A percentile compares a stretch with the other conserved stretches of the same genome.
Evolutionary conservation across 2,888 invertebrate species (phyloP).

Genomic region (Polydrusus tereticollis): DNA sequence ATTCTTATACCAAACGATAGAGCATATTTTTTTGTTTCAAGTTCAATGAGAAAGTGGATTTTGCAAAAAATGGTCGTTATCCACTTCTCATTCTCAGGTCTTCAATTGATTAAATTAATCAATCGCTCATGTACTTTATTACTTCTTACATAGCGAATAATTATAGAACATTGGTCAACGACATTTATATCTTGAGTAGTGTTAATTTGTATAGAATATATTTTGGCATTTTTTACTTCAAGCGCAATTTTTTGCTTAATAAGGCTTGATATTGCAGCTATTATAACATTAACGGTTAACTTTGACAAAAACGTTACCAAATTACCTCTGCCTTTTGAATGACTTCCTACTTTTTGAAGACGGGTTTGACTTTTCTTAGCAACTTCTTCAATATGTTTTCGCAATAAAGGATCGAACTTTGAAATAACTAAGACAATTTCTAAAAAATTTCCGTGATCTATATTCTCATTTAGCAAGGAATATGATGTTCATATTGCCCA

Average conservation of each 20-base stretch:
- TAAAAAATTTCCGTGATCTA: constrained; percentile 5
- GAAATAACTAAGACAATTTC: constrained; percentile 6
- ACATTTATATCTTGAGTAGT: constrained; percentile 18
- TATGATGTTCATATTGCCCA: neutral
- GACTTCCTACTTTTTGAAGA: neutral
- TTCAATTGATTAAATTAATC: neutral
- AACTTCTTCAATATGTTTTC: neutral
- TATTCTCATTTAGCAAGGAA: neutral
- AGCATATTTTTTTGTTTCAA: no score
- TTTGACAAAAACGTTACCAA: constrained; percentile 1
- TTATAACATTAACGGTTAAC: neutral
- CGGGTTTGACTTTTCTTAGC: neutral
- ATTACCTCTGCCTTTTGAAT: neutral
- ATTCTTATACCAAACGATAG: no score
- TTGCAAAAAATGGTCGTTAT: no score
- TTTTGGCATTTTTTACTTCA: neutral
- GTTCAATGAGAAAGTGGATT: no score
- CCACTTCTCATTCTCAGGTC: no score
- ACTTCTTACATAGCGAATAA: neutral
- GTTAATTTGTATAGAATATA: constrained; percentile 5
- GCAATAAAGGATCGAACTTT: neutral
- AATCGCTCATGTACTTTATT: neutral
- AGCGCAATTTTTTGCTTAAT: neutral
- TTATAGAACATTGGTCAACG: neutral
- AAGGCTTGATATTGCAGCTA: neutral